Percentiles rank a stretch among this genome's conserved stretches.
Evolutionary conservation across 1,140 invertebrate genomes (phyloP).

Genomic region (Drepana arcuata): DNA sequence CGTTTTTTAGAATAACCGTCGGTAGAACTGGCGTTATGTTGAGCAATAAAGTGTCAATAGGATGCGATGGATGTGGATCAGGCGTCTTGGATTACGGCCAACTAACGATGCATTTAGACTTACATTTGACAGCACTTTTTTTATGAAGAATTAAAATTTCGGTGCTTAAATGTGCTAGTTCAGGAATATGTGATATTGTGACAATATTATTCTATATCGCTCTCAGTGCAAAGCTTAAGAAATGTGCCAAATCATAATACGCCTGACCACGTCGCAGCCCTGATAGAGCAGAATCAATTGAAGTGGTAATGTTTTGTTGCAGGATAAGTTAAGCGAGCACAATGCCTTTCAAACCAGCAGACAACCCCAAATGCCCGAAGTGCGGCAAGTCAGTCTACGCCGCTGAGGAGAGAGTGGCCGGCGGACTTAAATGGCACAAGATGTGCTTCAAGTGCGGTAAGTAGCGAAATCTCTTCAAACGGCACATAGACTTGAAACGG

Average conservation of each 20-base stretch:
- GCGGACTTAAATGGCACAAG: constrained; percentile 98
- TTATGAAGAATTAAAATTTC: too few species aligned
- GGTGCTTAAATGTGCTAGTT: too few species aligned
- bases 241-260: too few species aligned
- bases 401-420: constrained; percentile 97
- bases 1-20: constrained; percentile 26
- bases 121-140: constrained; percentile 41
- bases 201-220: too few species aligned
- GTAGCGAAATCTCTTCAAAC: too few species aligned
- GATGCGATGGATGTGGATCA: constrained; percentile 48
- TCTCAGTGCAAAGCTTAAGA: too few species aligned
- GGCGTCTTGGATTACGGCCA: constrained; percentile 59
- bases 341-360: constrained; percentile 98
- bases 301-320: constrained; percentile 37
- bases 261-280: too few species aligned
- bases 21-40: constrained; percentile 36
- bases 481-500: too few species aligned
- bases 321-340: constrained; percentile 77
- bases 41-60: constrained; percentile 52
- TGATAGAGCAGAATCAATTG: too few species aligned
- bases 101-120: constrained; percentile 43
- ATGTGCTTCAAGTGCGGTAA: constrained; percentile 99
- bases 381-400: constrained; percentile 99
- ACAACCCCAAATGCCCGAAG: constrained; percentile 97
- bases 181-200: too few species aligned